These are phyloP conservation scores for Hymenopus coronatus DNA, from an alignment of 2,888 invertebrate genomes.

Conservation along the genomic window DNA sequence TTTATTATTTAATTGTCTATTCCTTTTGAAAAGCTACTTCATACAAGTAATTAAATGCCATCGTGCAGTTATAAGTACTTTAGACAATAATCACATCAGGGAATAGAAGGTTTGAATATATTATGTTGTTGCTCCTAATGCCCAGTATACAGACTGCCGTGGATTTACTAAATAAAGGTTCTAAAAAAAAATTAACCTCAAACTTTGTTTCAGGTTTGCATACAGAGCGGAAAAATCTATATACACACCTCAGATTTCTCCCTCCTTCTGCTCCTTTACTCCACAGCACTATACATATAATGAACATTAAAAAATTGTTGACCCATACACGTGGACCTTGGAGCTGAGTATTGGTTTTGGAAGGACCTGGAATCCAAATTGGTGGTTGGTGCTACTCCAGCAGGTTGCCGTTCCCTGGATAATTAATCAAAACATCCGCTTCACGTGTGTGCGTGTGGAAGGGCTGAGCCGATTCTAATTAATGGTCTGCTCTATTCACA, in stretches of 20 bases:
- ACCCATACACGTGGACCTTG: background rate
- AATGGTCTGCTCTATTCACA: background rate
- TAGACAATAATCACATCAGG: too few relatives aligned
- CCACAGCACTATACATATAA: background rate
- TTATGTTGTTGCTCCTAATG: too few relatives aligned
- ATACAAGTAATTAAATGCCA: too few relatives aligned
- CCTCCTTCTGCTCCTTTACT: background rate
- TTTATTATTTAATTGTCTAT: too few relatives aligned
- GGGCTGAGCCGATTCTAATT: background rate
- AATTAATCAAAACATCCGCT: background rate
- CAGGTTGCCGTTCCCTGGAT: background rate
- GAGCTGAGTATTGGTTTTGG: background rate
- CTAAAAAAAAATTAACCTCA: too few relatives aligned
- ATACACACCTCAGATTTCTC: background rate
- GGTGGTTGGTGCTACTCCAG: background rate
- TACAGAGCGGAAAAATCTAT: background rate
- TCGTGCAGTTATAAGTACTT: too few relatives aligned
- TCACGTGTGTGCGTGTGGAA: background rate
- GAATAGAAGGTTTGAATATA: too few relatives aligned
- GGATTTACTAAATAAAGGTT: too few relatives aligned
- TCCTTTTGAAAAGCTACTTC: too few relatives aligned
- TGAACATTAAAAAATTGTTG: background rate
- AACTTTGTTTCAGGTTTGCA: background rate
- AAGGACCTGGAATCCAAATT: background rate
- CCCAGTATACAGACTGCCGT: too few relatives aligned